Evolutionary conservation across 2,113 vertebrate genomes (phyloP), one percentile per base, ranked within the genome.

Genomic region (Ramphastos sulfuratus): DNA sequence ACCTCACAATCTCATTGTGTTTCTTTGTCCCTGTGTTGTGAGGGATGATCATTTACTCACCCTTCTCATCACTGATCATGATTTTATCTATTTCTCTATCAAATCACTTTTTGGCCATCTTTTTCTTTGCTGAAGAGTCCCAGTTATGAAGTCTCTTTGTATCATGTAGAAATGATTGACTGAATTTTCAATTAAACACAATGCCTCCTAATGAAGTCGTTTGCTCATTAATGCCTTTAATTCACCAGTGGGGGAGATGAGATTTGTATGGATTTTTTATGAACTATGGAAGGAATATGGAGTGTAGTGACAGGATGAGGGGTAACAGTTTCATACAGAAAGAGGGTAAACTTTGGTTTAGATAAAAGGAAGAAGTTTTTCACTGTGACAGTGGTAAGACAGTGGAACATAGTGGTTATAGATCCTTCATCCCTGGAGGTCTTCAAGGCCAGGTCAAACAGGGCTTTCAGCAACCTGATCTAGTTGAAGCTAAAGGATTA

Each of bases 171-270:
- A 64, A 19, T 31, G 87, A 89, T 14, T 80, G 69, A 77, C 76
- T 71, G 27, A n/a, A 27, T 91, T 92, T 87, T 48, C 52, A 74
- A 8, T 91, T 89, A 89, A 93, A 74, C 64, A 91, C 84, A 91
- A 89, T 89, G 33, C 66, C 80, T 92, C 10, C 75, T 92, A 92
- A 92, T 82, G 64, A 93, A 94, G 17, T 66, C 6, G 28, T 93
- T 85, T 89, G 67, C 60, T 89, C 64, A 48, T 92, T 89, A 83
- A 59, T 89, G 18, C 30, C n/a, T 89, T 50, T 46, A 74, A 58
- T 93, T 80, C 65, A 56, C 42, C 31, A 60, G 17, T 37, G 67
- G 54, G 10, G 17, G 65, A 91, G 21, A 3, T 63, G 69, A 87
- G 46, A n/a, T 70, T 58, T 87, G 37, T 54, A 67, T 82, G 60